Evolutionary conservation across 2,888 invertebrate genomes (phyloP), one percentile per base, ranked within the genome.

Genomic region (Mesoligia furuncula): DNA sequence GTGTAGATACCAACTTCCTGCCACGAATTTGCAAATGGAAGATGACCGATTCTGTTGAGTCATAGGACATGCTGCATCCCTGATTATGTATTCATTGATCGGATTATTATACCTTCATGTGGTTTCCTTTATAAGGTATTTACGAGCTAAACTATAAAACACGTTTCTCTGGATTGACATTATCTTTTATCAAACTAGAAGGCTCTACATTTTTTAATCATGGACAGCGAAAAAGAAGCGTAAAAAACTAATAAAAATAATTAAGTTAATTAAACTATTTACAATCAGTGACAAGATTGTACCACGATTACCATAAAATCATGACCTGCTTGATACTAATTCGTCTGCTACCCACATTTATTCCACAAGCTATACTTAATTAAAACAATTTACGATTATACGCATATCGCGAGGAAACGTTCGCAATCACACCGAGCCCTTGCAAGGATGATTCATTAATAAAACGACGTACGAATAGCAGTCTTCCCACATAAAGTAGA

Each of bases 401-500:
- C n/a, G 51, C 65, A 62, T 84, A 70, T 74, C 66, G 77, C 66
- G 42, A 61, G 76, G 84, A 86, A 86, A 82, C 83, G 87, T 87
- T 89, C 73, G 88, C 85, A 88, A 90, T 87, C 89, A 88, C 89
- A 88, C 85, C 79, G 85, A 69, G 82, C 79, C 80, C 85, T 85
- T 78, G 86, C 85, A 72, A 81, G 83, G 83, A 87, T 83, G 85
- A 88, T 85, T 90, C 91, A 91, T 91, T 91, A 92, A 90, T 91
- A 92, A 92, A 90, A 88, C 87, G 88, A 89, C 90, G 87, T 87
- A 87, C 81, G 85, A 81, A 83, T 78, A 84, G 85, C 85, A 85
- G 89, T 89, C 88, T 88, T 86, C 88, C 87, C 88, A 88, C 87
- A 85, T 83, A 75, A 80, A 88, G 78, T 59, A 80, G 85, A 78